A percentile compares a stretch with the other conserved stretches of the same genome.
Evolutionary conservation across 2,113 vertebrate genomes (phyloP).

Genomic region (human): DNA sequence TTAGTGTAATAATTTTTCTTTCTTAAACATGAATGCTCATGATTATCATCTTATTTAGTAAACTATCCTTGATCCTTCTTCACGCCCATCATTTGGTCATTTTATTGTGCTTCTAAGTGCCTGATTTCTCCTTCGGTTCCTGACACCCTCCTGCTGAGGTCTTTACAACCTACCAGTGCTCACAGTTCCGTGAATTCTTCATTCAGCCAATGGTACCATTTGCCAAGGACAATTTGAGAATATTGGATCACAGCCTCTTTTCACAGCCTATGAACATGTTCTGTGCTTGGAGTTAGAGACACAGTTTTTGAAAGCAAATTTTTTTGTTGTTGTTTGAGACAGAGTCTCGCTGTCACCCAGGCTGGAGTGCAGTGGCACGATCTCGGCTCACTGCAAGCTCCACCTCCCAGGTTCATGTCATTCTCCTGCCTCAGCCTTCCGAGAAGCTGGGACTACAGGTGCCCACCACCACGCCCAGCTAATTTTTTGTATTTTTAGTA

Average conservation of each 20-base stretch:
- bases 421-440: too few species aligned
- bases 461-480: too few species aligned
- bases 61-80: not conserved
- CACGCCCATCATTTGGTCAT: not conserved
- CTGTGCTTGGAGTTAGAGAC: constrained; percentile 21
- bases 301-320: not conserved
- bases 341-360: too few species aligned
- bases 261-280: not conserved
- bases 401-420: too few species aligned
- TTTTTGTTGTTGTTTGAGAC: not conserved
- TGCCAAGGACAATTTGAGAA: constrained; percentile 22
- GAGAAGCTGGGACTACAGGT: too few species aligned
- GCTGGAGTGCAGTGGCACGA: too few species aligned
- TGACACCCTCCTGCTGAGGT: not conserved
- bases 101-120: not conserved
- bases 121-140: not conserved
- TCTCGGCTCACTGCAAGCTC: too few species aligned
- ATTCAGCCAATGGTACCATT: not conserved
- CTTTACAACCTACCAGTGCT: not conserved
- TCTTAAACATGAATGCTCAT: constrained; percentile 9
- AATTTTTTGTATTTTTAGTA: too few species aligned
- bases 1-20: constrained; percentile 40
- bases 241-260: not conserved
- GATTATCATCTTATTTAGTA: constrained; percentile 5
- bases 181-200: not conserved